Percentiles rank a stretch among this genome's conserved stretches.
These are phyloP conservation scores for Liopterus haemorrhoidalis DNA, from an alignment of 2,888 invertebrate species.

Conservation along the genomic window DNA sequence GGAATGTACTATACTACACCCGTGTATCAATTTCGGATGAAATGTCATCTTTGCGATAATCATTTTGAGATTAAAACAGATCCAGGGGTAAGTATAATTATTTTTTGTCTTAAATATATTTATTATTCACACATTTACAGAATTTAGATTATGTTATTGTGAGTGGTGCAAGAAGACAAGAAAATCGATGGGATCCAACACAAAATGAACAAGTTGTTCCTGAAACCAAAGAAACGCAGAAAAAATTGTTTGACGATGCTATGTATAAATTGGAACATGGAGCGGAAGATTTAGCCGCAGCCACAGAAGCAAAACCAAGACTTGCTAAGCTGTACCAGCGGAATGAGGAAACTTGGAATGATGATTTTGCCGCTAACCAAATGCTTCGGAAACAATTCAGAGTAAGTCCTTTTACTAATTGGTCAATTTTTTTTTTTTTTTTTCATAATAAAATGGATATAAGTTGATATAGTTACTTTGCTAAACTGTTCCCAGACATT, in stretches of 20 bases:
- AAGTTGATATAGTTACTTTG: too few species aligned
- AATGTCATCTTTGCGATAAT: conserved; percentile 96
- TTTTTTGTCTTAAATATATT: conserved; percentile 7
- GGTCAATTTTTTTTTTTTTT: too few species aligned
- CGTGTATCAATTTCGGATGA: conserved; percentile 97
- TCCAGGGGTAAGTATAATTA: conserved; percentile 69
- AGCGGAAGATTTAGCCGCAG: conserved; percentile 66
- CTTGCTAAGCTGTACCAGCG: conserved; percentile 70
- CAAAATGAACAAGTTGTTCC: conserved; percentile 91
- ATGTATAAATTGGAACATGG: conserved; percentile 98
- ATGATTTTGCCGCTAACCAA: conserved; percentile 89
- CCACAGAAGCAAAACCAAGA: conserved; percentile 64
- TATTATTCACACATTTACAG: conserved; percentile 48
- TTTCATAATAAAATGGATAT: too few species aligned
- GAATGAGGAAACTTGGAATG: conserved; percentile 79
- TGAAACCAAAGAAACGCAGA: conserved; percentile 85
- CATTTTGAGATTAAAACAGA: conserved; percentile 98
- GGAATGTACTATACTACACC: conserved; percentile 99
- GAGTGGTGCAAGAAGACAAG: conserved; percentile 91
- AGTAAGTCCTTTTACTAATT: conserved; percentile 50
- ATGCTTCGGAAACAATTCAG: conserved; percentile 78
- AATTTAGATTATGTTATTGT: conserved; percentile 95
- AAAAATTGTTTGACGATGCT: conserved; percentile 86
- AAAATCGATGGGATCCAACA: conserved; percentile 96
- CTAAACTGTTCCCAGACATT: background rate